These are phyloP conservation scores for Macroglossus sobrinus DNA, from an alignment of 2,113 vertebrate species.

Conservation along the genomic window DNA sequence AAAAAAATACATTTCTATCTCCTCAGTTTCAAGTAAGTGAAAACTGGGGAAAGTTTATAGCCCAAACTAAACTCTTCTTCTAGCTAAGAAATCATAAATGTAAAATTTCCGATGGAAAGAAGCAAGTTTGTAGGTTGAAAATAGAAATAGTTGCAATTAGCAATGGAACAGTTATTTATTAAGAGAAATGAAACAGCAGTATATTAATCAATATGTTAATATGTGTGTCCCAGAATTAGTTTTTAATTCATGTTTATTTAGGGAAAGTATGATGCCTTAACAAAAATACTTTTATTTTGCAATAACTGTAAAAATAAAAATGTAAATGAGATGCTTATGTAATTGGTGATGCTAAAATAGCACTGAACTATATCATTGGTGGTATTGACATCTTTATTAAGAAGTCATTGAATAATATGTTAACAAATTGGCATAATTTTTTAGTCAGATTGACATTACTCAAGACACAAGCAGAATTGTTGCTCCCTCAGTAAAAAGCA, in stretches of 20 bases:
- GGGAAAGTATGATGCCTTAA: background rate
- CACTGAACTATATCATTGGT: slow-evolving; percentile 3
- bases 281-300: slow-evolving; percentile 39
- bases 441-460: slow-evolving; percentile 27
- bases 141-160: background rate
- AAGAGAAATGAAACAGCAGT: background rate
- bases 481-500: slow-evolving; percentile 5
- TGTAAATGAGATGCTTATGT: background rate
- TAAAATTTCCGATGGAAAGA: background rate
- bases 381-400: slow-evolving; percentile 42
- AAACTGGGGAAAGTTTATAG: background rate
- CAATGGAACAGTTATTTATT: background rate
- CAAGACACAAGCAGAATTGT: background rate
- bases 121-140: background rate
- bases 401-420: slow-evolving; percentile 33
- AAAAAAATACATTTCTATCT: background rate
- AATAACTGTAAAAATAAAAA: slow-evolving; percentile 42
- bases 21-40: background rate
- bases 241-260: slow-evolving; percentile 34
- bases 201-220: background rate
- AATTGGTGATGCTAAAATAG: slow-evolving; percentile 50
- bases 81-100: background rate
- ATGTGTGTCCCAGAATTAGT: slow-evolving; percentile 16
- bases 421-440: slow-evolving; percentile 35
- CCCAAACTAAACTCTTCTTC: background rate